phyloP scores from a whole-genome alignment of 2,888 invertebrate species.

The Lissocephala sabroskyi region DNA sequence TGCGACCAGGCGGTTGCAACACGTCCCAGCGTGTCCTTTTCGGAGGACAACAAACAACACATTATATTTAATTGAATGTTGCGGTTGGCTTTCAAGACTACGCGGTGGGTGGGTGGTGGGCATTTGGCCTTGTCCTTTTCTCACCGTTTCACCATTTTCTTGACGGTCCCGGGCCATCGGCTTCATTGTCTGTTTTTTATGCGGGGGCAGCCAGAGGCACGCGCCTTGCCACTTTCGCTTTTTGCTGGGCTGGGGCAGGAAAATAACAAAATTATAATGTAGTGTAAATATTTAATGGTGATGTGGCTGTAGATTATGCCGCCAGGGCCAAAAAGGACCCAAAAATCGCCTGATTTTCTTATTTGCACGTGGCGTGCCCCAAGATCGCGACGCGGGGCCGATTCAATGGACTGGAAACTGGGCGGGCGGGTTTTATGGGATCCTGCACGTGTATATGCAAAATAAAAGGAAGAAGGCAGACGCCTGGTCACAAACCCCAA shows the following conservation, averaged over 20 bases:
- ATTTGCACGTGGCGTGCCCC: not conserved
- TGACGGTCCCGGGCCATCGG: conserved; percentile 11
- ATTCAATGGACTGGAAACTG: conserved; percentile 51
- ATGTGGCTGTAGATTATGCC: conserved; percentile 53
- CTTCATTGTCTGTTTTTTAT: not conserved
- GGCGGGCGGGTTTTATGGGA: conserved; percentile 14
- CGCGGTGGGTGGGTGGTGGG: not conserved
- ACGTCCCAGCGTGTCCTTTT: conserved; percentile 11
- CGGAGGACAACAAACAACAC: conserved; percentile 49
- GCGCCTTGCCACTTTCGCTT: conserved; percentile 29
- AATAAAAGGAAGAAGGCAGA: no score
- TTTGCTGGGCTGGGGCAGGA: not conserved
- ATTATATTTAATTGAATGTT: conserved; percentile 63
- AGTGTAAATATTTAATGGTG: conserved; percentile 63
- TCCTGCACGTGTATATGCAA: conserved; percentile 11
- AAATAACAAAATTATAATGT: conserved; percentile 53
- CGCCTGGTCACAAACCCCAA: no score
- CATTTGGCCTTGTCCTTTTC: not conserved
- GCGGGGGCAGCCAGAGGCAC: conserved; percentile 18
- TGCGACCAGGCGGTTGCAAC: conserved; percentile 4
- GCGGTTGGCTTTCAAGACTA: conserved; percentile 33
- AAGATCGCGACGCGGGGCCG: conserved; percentile 20
- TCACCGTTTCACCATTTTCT: no score
- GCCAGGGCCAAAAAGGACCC: not conserved
- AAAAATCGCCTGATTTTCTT: no score